A percentile compares a stretch with the other conserved stretches of the same genome.
These are phyloP conservation scores for Erinaceus europaeus DNA, from an alignment of 2,113 vertebrate genomes.

Conservation along the genomic window DNA sequence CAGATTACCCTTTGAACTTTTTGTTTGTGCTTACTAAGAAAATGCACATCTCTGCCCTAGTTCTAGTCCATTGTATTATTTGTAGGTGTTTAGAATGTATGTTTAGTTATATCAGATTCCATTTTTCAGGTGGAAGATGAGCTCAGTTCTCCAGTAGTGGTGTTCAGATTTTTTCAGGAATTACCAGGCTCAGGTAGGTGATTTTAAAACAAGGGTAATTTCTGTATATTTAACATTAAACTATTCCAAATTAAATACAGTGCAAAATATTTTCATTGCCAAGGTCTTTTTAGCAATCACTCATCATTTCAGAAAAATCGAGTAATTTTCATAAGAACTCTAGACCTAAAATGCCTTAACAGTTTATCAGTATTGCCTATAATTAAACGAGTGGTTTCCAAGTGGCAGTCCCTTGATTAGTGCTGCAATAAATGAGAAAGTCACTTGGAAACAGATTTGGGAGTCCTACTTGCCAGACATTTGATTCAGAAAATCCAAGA, in stretches of 20 bases:
- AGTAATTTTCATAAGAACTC: constrained; percentile 9
- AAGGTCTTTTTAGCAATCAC: neutral
- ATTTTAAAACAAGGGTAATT: neutral
- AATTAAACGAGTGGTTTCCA: neutral
- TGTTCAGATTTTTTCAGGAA: constrained; percentile 90
- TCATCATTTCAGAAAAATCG: constrained; percentile 1
- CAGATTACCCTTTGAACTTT: constrained; percentile 17
- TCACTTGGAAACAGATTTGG: neutral
- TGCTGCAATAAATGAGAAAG: neutral
- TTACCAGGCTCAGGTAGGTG: constrained; percentile 84
- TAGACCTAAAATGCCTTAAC: neutral
- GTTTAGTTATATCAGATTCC: neutral
- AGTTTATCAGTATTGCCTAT: neutral
- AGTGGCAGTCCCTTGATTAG: neutral
- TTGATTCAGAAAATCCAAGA: neutral
- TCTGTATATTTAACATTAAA: neutral
- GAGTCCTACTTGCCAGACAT: neutral
- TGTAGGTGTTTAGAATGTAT: neutral
- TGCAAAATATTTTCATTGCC: constrained; percentile 21
- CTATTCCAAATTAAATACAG: neutral
- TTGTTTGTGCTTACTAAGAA: neutral
- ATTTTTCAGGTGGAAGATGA: constrained; percentile 93
- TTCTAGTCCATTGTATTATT: neutral
- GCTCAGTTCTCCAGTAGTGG: constrained; percentile 92
- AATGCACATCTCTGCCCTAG: neutral